Evolutionary conservation across 2,797 vertebrate genomes (phyloP), one percentile per base, ranked within the genome.

Genomic region (Anguilla anguilla): DNA sequence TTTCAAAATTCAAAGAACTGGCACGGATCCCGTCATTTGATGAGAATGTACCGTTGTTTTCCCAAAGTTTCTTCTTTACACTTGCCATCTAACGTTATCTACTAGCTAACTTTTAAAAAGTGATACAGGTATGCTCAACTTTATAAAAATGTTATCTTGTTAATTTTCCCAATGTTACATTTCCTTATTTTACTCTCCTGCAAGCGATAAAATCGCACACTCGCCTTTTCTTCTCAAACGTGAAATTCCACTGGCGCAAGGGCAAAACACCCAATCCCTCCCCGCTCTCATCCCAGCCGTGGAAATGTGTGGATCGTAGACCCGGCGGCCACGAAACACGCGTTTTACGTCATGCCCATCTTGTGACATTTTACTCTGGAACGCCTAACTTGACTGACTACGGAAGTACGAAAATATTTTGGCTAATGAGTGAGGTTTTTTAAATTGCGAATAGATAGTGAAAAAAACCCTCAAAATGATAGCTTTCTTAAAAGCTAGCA

Each of bases 1-100:
- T 90, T 89, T 87, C 93, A 82, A 92, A 94, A 94, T 81, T 93
- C 93, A 93, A 94, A 90, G 93, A 91, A 88, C 90, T 92, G 85
- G 72, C 59, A 57, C 0, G 64, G 86, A 86, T 88, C 49, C 85
- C 89, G 49, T 88, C 82, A 69, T 46, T 86, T 6, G 39, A 6
- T 82, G 25, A 72, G 77, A 35, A 39, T 64, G 9, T 83, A 64
- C 83, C 83, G 81, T 69, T 43, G 17, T 86, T 85, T 64, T 25
- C 67, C 55, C 84, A 61, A 74, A 81, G 72, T 83, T 86, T 86
- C 17, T 89, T 85, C 77, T 90, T 88, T 7, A 84, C 88, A 79
- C 87, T 67, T 72, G 89, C 86, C 87, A 91, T 89, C 31, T 46
- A 77, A 31, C 64, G 2, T 61, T 59, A 6, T 6, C 83, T 82